Percentiles rank a stretch among this genome's conserved stretches.
Conservation (phyloP, 2,888 invertebrate genomes). For the Nasonovia ribisnigri region DNA sequence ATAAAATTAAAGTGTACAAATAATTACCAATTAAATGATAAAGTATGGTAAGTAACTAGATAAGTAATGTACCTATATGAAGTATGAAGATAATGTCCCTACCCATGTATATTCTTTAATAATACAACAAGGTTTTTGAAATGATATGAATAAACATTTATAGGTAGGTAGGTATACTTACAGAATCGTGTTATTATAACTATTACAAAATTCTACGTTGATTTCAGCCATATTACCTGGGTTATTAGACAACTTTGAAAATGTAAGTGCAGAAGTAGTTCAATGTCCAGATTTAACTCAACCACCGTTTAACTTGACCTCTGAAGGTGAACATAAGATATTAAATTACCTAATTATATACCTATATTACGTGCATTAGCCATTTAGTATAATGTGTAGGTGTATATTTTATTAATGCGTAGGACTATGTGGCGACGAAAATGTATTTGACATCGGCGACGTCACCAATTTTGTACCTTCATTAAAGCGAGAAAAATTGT, state of each 20-base stretch:
- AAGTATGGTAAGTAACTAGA: too few relatives aligned
- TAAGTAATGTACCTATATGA: neutral
- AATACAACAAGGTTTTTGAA: neutral
- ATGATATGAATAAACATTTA: too few relatives aligned
- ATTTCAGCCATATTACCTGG: slow-evolving; percentile 71
- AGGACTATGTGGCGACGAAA: slow-evolving; percentile 80
- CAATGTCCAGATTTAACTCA: slow-evolving; percentile 88
- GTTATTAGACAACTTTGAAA: slow-evolving; percentile 79
- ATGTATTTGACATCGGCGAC: slow-evolving; percentile 87
- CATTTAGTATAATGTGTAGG: neutral
- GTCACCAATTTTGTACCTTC: slow-evolving; percentile 83
- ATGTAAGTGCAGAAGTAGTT: slow-evolving; percentile 81
- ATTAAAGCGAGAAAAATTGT: slow-evolving; percentile 82
- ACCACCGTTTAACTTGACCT: slow-evolving; percentile 83
- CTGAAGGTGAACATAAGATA: slow-evolving; percentile 75
- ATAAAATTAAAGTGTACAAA: neutral
- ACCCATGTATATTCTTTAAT: neutral
- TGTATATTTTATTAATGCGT: slow-evolving; percentile 37
- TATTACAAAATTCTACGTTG: neutral
- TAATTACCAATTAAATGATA: neutral
- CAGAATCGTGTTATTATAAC: neutral
- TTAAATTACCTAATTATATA: neutral
- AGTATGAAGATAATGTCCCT: neutral
- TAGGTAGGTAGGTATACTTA: neutral
- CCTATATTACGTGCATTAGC: neutral